Evolutionary conservation across 2,797 vertebrate species (phyloP).

Genomic region (Lacerta agilis): DNA sequence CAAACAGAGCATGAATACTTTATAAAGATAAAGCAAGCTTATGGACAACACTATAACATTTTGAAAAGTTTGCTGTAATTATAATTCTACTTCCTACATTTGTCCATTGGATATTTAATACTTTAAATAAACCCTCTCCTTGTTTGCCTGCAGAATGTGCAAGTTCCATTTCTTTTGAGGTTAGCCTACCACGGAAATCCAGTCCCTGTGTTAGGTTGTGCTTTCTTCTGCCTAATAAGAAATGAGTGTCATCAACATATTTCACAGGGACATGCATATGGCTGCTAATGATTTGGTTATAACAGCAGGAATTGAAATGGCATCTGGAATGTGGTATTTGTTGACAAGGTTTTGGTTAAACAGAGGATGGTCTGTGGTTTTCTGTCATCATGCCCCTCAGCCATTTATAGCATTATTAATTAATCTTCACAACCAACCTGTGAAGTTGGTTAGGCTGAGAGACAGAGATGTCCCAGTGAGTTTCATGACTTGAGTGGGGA

Average conservation of each 20-base stretch:
- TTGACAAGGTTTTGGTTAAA: background rate
- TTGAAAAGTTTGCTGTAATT: conserved; percentile 31
- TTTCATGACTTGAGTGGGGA: too few species aligned
- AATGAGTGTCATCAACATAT: background rate
- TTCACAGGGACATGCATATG: background rate
- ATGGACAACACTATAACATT: conserved; percentile 5
- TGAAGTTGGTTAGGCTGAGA: too few species aligned
- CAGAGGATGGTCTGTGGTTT: background rate
- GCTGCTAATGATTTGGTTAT: background rate
- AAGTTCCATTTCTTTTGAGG: background rate
- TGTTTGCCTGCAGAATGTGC: background rate
- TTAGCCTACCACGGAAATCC: background rate
- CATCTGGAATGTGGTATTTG: background rate
- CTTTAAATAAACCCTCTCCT: background rate
- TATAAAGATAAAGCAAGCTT: conserved; percentile 56
- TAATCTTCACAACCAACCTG: too few species aligned
- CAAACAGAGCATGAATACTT: conserved; percentile 48
- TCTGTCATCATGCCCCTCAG: background rate
- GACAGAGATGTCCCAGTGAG: too few species aligned
- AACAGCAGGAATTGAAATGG: background rate
- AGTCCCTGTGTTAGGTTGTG: background rate
- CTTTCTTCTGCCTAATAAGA: background rate
- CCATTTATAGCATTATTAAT: too few species aligned
- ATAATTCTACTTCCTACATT: conserved; percentile 30
- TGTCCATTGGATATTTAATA: background rate